Base-by-base conservation (phyloP, 2,797 vertebrate species). In the Botia kubotai region DNA sequence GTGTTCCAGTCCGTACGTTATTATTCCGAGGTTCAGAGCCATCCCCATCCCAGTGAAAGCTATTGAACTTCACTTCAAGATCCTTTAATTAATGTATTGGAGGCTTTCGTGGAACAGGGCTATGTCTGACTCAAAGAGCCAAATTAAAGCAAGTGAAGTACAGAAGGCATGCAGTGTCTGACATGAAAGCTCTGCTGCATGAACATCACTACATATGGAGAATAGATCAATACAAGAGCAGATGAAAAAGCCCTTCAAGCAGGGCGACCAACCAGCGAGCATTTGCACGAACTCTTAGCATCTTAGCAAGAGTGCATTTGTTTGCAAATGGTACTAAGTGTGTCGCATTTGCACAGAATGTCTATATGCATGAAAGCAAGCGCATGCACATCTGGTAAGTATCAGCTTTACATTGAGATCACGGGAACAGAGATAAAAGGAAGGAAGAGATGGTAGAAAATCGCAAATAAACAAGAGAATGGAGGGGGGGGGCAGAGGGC, bases 141-240 rank as follows among this genome's bases (percentile, higher is more conserved):
- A 60, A 79, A 85, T 81, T 70, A 80, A 77, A 82, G 84, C 77
- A 78, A 82, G 80, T 67, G 36, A 83, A 71, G 80, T 77, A 70
- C 75, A 82, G 70, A 81, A 79, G 80, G 71, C 74, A 79, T 70
- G 76, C 36, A 68, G 82, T 14, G 76, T 82, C 60, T 86, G 82
- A 80, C 75, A 85, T 53, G 57, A 73, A 79, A 77, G 74, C 84
- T 77, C 76, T 72, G 75, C 70, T 73, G 79, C 68, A 81, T 72
- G 83, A 75, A 75, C 75, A 77, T 81, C 72, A 75, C 79, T 84
- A 82, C 79, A 82, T 71, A 72, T 66, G 60, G 26, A 81, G 75
- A 73, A 77, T 10, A 65, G 80, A 86, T 88, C 85, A 71, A 87
- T 83, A 84, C 36, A 60, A 66, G 73, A 63, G 75, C 50, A 72